Conservation (phyloP, 2,113 vertebrate genomes). For the Fregetta grallaria region DNA sequence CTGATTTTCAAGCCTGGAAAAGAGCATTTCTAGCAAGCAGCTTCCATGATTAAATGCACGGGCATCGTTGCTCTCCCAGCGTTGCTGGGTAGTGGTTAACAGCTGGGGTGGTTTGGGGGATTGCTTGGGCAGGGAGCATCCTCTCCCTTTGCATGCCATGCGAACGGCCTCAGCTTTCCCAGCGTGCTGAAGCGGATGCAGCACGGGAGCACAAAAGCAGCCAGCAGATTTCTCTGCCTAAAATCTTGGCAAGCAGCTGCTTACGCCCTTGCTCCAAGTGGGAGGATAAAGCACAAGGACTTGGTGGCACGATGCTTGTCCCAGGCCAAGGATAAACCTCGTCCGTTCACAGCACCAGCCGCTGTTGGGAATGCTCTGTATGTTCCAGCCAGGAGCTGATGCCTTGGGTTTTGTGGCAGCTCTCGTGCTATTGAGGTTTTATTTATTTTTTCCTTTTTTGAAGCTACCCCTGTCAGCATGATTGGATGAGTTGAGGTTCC, state of each 20-base stretch:
- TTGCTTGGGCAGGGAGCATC: background rate
- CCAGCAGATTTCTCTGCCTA: background rate
- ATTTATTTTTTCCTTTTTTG: background rate
- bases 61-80: background rate
- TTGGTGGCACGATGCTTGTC: background rate
- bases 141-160: fast-evolving
- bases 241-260: background rate
- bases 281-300: background rate
- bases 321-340: background rate
- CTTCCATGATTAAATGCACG: background rate
- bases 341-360: fast-evolving
- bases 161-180: background rate
- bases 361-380: background rate
- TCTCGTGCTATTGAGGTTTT: background rate
- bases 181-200: background rate
- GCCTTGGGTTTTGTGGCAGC: background rate
- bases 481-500: background rate
- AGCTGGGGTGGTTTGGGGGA: background rate
- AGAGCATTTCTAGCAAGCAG: background rate
- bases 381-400: background rate
- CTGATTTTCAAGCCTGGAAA: background rate
- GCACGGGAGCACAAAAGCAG: background rate
- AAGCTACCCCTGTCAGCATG: background rate
- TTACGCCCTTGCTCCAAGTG: background rate
- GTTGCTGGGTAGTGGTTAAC: too few relatives aligned